phyloP scores from a whole-genome alignment of 35 echinoderm and acorn worm species.

The Nesometra sesokonis region DNA sequence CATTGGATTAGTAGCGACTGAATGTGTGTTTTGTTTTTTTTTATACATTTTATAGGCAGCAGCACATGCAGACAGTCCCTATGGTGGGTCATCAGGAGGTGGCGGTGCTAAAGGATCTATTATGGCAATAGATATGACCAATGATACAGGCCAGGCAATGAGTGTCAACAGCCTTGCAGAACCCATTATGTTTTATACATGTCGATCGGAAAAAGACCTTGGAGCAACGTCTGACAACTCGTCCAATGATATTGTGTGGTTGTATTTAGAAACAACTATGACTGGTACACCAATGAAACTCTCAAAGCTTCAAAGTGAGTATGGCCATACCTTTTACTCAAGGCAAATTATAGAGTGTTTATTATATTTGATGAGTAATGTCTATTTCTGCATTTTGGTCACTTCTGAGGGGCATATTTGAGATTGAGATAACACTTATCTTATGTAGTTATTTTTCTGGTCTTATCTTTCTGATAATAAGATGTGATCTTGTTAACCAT shows the following conservation, averaged over 20 bases:
- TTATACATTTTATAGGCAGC: neutral
- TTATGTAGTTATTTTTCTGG: too few relatives aligned
- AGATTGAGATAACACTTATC: too few relatives aligned
- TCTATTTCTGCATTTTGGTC: too few relatives aligned
- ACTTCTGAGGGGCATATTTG: too few relatives aligned
- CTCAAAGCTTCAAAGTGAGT: neutral
- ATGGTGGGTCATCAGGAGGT: neutral
- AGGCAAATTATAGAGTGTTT: too few relatives aligned
- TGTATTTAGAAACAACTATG: neutral
- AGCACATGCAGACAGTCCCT: neutral
- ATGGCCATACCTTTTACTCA: too few relatives aligned
- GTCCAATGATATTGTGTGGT: neutral
- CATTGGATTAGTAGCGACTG: too few relatives aligned
- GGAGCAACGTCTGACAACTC: neutral
- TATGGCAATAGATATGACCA: neutral
- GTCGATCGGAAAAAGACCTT: neutral
- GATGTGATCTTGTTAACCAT: too few relatives aligned
- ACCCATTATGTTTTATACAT: neutral
- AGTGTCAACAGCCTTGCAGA: neutral
- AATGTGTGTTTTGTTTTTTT: too few relatives aligned
- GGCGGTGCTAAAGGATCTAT: neutral
- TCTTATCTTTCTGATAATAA: too few relatives aligned
- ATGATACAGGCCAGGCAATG: neutral
- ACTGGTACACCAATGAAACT: neutral
- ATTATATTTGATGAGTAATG: too few relatives aligned